These are phyloP conservation scores for Eospalax fontanierii DNA, from an alignment of 2,797 vertebrate genomes.

Conservation along the genomic window DNA sequence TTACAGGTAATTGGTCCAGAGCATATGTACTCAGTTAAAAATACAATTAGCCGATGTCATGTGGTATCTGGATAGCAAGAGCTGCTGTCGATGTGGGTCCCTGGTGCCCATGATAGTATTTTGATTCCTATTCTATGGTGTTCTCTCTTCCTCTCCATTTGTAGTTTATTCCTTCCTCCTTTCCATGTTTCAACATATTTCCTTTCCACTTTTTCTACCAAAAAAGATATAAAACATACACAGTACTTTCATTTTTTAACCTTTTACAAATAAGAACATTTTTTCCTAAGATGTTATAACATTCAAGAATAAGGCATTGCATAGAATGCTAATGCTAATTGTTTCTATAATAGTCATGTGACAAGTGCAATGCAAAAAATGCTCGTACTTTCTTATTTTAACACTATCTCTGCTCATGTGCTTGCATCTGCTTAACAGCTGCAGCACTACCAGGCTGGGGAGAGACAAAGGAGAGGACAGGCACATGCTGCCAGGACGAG, in stretches of 20 bases:
- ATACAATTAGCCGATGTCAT: not conserved
- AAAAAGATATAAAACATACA: slow-evolving; percentile 36
- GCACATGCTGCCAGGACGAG: not conserved
- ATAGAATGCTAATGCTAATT: slow-evolving; percentile 14
- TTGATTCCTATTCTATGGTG: not conserved
- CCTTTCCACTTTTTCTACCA: slow-evolving; percentile 67
- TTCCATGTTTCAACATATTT: slow-evolving; percentile 83
- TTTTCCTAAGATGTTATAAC: slow-evolving; percentile 46
- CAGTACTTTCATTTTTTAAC: slow-evolving; percentile 57
- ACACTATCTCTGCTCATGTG: slow-evolving; percentile 57
- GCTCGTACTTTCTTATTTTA: slow-evolving; percentile 77
- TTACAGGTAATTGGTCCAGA: not conserved
- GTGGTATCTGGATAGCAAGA: not conserved
- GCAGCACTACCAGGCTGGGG: slow-evolving; percentile 42
- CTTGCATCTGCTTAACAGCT: slow-evolving; percentile 84
- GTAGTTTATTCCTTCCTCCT: not conserved
- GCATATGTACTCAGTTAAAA: slow-evolving; percentile 4
- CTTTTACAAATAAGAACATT: slow-evolving; percentile 50
- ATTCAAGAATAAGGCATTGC: slow-evolving; percentile 63
- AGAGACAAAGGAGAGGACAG: slow-evolving; percentile 46
- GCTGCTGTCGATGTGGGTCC: not conserved
- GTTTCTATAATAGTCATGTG: slow-evolving; percentile 41
- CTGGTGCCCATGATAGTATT: not conserved
- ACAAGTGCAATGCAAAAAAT: slow-evolving; percentile 59
- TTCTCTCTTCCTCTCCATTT: not conserved